Base-by-base conservation (phyloP, 2,888 invertebrate species). In the Neocrepidodera transversa region DNA sequence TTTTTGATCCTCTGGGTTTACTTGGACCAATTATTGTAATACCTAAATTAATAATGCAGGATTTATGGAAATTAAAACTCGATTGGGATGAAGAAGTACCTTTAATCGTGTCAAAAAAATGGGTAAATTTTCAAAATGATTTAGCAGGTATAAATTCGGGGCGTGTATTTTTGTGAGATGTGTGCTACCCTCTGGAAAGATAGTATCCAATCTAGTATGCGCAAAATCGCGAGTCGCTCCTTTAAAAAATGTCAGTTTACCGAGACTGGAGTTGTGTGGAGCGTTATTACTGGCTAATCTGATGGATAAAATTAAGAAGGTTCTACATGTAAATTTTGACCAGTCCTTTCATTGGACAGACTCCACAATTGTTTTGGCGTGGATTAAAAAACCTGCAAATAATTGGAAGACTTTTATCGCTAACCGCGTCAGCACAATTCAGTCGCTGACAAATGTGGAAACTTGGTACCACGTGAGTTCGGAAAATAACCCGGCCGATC, bases 1-100 rank as follows among this genome's bases (percentile, higher is more conserved):
- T 68, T n/a, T 63, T 23, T 45, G 63, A 63, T 16, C 60, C 63
- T 8, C 16, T 60, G 28, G 60, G 63, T 1, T 40, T 62, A 7
- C 23, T 62, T 6, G 36, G 43, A 47, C 60, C 60, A 23, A 36
- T 58, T 11, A 32, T 58, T 11, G 43, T 63, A n/a, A 42, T 47
- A 14, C 26, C 47, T 2, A 63, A 63, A 54, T 40, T 63, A 8
- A 32, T 63, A 1, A 57, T 63, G 17, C 58, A 63, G 52, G 32
- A 38, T 16, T 32, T 60, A 10, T 63, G n/a, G n/a, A n/a, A n/a
- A n/a, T n/a, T n/a, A n/a, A n/a, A n/a, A n/a, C n/a, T n/a, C n/a
- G n/a, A n/a, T n/a, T 64, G 61, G 59, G 62, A 64, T 40, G 43
- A 50, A 1, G 47, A 54, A 14, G 42, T 61, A 16, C 58, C 54